These are phyloP conservation scores for Sebastes goodei DNA, from an alignment of 2,797 vertebrate genomes.

Conservation along the genomic window DNA sequence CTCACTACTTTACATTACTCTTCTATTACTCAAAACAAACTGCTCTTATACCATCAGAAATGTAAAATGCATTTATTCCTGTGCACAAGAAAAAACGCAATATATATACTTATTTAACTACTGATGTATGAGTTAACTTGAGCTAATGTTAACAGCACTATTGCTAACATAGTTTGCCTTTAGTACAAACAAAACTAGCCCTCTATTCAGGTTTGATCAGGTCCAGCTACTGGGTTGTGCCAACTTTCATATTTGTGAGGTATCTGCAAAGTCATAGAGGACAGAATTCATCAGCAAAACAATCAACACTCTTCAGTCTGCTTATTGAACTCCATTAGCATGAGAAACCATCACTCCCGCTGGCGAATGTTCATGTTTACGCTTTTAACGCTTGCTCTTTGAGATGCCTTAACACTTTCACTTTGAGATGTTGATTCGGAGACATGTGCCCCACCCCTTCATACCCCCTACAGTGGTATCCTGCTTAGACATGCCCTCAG, in stretches of 20 bases:
- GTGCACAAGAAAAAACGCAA: background rate
- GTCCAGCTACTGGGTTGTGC: background rate
- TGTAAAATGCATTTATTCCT: background rate
- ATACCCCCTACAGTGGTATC: conserved; percentile 47
- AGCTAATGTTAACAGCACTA: background rate
- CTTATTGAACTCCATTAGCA: conserved; percentile 29
- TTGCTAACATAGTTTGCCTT: background rate
- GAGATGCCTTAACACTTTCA: conserved; percentile 53
- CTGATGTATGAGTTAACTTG: background rate
- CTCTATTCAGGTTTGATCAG: background rate
- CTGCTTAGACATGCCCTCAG: conserved; percentile 60
- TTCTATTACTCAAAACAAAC: background rate
- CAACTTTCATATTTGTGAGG: background rate
- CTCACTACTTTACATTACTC: background rate
- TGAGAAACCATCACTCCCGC: conserved; percentile 24
- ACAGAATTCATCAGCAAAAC: conserved; percentile 6
- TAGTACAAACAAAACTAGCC: background rate
- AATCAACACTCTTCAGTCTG: background rate
- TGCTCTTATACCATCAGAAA: background rate
- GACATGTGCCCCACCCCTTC: conserved; percentile 26
- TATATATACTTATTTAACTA: background rate
- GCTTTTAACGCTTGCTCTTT: conserved; percentile 51
- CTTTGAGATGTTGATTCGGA: conserved; percentile 66
- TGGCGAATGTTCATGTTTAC: conserved; percentile 37
- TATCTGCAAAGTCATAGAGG: background rate